Percentiles rank a stretch among this genome's conserved stretches.
Evolutionary conservation across 2,113 vertebrate species (phyloP).

Genomic region (Amia ocellicauda): DNA sequence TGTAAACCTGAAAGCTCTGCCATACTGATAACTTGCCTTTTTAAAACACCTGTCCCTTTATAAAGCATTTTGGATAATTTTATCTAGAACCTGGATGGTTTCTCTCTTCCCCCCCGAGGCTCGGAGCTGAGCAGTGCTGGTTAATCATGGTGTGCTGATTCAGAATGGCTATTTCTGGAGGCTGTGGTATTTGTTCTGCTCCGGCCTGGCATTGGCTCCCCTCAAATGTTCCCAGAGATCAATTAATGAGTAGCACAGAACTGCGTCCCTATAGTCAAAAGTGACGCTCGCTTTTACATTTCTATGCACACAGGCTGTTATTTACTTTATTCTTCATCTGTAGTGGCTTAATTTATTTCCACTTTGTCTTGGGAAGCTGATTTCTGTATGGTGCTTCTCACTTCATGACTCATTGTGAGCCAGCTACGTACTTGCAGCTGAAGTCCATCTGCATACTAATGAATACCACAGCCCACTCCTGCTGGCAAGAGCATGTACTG

Average conservation of each 20-base stretch:
- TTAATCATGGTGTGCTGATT: background rate
- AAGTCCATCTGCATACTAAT: too few species aligned
- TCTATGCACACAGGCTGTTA: background rate
- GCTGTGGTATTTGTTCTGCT: background rate
- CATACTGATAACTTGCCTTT: too few species aligned
- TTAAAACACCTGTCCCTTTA: too few species aligned
- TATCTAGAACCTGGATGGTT: background rate
- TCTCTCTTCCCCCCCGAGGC: background rate
- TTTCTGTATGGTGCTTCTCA: background rate
- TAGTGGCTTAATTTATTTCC: background rate
- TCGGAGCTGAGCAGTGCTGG: background rate
- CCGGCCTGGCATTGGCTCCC: background rate
- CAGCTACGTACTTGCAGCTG: too few species aligned
- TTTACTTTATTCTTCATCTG: background rate
- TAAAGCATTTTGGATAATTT: too few species aligned
- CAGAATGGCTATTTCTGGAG: conserved; percentile 1
- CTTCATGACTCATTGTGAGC: too few species aligned
- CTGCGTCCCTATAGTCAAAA: background rate
- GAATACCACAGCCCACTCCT: too few species aligned
- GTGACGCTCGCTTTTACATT: background rate
- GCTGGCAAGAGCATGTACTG: too few species aligned
- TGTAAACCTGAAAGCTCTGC: too few species aligned
- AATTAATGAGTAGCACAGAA: background rate
- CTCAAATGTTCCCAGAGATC: background rate
- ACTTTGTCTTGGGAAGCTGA: too few species aligned